Base-by-base conservation (phyloP, 2,113 vertebrate genomes). In the Paraplagusia blochii region DNA sequence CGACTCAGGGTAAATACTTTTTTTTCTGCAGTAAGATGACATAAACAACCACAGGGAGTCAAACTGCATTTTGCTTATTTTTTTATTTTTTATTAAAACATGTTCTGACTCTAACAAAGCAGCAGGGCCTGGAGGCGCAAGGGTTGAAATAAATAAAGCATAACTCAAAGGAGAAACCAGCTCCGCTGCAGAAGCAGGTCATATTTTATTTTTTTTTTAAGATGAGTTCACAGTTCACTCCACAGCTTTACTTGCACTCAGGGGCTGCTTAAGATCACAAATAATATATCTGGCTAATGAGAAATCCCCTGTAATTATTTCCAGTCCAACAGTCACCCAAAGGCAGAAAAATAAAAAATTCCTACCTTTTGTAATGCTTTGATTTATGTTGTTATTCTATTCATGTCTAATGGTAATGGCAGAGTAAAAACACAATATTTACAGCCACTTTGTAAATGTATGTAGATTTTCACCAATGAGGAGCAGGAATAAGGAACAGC, bases 11-110 rank as follows among this genome's bases (percentile, higher is more conserved):
- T 29, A 29, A n/a, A 50, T 40, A 47, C 36, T 13, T 11, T 5
- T 15, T 53, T 48, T 47, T 69, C 54, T 47, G 57, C 58, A 40
- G 16, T 14, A 52, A 46, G 40, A 49, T 63, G 14, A 66, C 42
- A 58, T 40, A 63, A 70, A 66, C 29, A 10, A 44, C 44, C 17
- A 38, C 7, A 9, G 35, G 53, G 42, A 39, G 33, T 29, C 42
- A 52, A 34, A 13, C 49, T 36, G 14, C 45, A 63, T 43, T 46
- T 29, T 29, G 22, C 22, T 29, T 69, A 8, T 36, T 45, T 3
- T 42, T 66, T 63, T 55, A 55, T 58, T 66, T 72, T 9, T 29
- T 48, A 48, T 56, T 1, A 42, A 9, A 15, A 47, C n/a, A 40
- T 40, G 38, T 12, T 50, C 62, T 22, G 49, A 52, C 39, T 40